Evolutionary conservation across 2,797 vertebrate species (phyloP).

Genomic region (Coreius guichenoti): DNA sequence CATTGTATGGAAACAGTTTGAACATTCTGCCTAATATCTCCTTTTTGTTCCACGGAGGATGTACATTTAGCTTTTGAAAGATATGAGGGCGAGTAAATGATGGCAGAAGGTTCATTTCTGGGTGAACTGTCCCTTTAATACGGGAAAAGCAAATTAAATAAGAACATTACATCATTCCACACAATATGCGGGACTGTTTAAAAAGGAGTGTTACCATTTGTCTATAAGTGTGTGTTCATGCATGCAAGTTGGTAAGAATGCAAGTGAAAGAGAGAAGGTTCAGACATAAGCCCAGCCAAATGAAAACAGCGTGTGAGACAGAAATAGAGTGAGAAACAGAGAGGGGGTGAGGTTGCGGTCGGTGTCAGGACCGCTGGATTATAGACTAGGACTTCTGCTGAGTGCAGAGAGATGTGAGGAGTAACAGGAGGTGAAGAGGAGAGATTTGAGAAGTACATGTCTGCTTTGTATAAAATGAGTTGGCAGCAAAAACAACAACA

Average conservation of each 20-base stretch:
- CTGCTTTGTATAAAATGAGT: conserved; percentile 17
- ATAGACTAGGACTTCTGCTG: conserved; percentile 45
- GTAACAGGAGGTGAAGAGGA: conserved; percentile 17
- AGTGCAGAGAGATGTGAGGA: conserved; percentile 34
- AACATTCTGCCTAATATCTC: not conserved
- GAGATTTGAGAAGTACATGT: not conserved
- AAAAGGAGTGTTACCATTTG: not conserved
- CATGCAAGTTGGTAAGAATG: conserved; percentile 1
- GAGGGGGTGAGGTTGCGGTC: conserved; percentile 41
- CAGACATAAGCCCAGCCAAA: conserved; percentile 39
- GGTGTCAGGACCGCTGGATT: conserved; percentile 35
- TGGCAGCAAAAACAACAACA: not conserved
- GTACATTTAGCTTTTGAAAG: not conserved
- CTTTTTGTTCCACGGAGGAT: not conserved
- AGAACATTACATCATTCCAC: conserved; percentile 44
- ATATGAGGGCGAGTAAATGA: not conserved
- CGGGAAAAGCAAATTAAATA: not conserved
- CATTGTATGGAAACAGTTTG: not conserved
- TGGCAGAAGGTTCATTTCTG: not conserved
- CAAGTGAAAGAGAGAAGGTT: conserved; percentile 29
- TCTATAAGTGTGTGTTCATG: conserved; percentile 16
- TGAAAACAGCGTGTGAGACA: conserved; percentile 34
- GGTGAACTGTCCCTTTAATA: not conserved
- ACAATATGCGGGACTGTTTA: conserved; percentile 22
- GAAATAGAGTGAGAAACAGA: conserved; percentile 38